These are phyloP conservation scores for Semibalanus balanoides DNA, from an alignment of 1,140 invertebrate genomes.

Conservation along the genomic window DNA sequence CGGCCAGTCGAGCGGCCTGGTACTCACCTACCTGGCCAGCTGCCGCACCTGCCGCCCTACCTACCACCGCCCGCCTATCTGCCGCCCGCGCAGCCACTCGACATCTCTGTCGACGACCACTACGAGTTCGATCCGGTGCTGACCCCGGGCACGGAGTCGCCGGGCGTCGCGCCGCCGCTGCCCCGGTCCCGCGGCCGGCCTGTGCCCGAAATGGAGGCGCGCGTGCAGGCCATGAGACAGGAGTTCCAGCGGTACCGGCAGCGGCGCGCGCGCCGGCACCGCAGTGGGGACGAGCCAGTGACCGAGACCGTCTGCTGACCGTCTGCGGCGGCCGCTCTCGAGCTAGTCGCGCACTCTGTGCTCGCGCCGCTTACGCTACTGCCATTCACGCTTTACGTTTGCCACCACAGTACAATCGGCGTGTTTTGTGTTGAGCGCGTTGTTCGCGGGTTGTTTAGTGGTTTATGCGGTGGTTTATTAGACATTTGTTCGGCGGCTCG, in stretches of 20 bases:
- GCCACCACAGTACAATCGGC: not conserved
- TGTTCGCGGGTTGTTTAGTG: not conserved
- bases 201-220: constrained; percentile 69
- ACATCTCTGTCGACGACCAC: constrained; percentile 82
- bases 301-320: not conserved
- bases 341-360: not conserved
- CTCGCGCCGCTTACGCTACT: not conserved
- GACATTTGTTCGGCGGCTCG: too few species aligned
- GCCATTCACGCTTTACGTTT: not conserved
- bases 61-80: constrained; percentile 20
- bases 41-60: constrained; percentile 20
- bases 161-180: not conserved
- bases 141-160: constrained; percentile 19
- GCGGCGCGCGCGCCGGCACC: constrained; percentile 53
- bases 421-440: not conserved
- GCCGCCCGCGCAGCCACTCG: constrained; percentile 32
- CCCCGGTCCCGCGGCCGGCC: constrained; percentile 15
- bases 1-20: constrained; percentile 6
- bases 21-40: constrained; percentile 20
- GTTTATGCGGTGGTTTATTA: not conserved
- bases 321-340: too few species aligned
- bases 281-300: constrained; percentile 17
- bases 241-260: constrained; percentile 86
- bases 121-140: constrained; percentile 71
- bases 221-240: constrained; percentile 86